phyloP scores from a whole-genome alignment of 1,140 invertebrate genomes.

The Ceratoteleas bidentatus region DNA sequence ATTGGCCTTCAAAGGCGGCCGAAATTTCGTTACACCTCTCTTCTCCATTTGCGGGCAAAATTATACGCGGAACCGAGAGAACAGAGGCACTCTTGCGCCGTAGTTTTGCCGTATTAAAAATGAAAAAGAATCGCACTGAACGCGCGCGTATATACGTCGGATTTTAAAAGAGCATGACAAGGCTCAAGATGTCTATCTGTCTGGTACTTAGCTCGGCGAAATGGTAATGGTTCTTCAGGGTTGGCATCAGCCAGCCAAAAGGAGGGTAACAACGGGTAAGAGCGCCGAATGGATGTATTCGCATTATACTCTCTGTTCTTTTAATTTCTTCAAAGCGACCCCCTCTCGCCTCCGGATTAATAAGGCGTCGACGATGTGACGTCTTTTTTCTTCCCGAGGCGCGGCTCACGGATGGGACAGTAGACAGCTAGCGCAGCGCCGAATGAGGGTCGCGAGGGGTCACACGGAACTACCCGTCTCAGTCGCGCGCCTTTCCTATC shows the following conservation, averaged over 20 bases:
- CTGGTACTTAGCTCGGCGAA: conserved; percentile 75
- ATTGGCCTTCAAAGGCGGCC: conserved; percentile 67
- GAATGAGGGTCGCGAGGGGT: conserved; percentile 73
- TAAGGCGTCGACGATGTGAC: conserved; percentile 80
- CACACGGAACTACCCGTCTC: conserved; percentile 63
- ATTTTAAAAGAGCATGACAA: conserved; percentile 80
- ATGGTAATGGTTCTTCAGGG: conserved; percentile 76
- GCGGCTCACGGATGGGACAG: conserved; percentile 67
- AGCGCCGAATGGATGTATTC: conserved; percentile 78
- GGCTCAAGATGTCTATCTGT: conserved; percentile 79
- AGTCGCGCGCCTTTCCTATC: conserved; percentile 17
- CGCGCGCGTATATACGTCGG: conserved; percentile 67
- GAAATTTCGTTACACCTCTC: conserved; percentile 67
- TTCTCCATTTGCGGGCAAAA: conserved; percentile 64
- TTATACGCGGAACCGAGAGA: conserved; percentile 54
- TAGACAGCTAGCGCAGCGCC: conserved; percentile 74
- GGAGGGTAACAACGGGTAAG: conserved; percentile 58
- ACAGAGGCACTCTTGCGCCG: conserved; percentile 48
- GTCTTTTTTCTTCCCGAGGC: conserved; percentile 75
- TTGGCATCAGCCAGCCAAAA: conserved; percentile 61
- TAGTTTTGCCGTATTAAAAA: conserved; percentile 70
- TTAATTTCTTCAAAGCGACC: conserved; percentile 81
- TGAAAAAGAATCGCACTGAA: conserved; percentile 68
- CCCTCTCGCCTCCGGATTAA: conserved; percentile 77
- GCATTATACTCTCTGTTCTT: conserved; percentile 81